Conservation (phyloP, 1,140 invertebrate genomes). For the Thaumetopoea pityocampa region DNA sequence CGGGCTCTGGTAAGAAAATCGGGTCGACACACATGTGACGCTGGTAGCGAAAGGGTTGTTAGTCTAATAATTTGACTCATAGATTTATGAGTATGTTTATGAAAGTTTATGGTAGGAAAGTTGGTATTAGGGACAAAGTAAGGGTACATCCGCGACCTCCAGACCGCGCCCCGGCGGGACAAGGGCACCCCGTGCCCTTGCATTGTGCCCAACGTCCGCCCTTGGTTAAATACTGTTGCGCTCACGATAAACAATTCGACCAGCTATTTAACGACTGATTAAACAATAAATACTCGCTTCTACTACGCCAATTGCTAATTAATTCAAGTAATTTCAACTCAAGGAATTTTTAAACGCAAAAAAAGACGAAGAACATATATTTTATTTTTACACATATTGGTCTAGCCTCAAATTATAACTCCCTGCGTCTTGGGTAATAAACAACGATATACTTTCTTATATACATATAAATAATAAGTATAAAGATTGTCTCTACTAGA, state of each 20-base stretch:
- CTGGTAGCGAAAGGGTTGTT: no score
- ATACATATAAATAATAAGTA: no score
- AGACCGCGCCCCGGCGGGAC: constrained; percentile 50
- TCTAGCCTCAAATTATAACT: no score
- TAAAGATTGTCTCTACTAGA: no score
- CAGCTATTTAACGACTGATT: constrained; percentile 8
- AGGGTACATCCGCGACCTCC: constrained; percentile 57
- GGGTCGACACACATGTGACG: no score
- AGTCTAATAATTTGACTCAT: constrained; percentile 9
- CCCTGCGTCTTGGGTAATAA: no score
- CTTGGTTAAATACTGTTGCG: constrained; percentile 28
- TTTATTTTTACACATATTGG: no score
- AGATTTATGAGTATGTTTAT: constrained; percentile 17
- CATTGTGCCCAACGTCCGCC: constrained; percentile 47
- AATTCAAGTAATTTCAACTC: no score
- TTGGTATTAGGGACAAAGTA: constrained; percentile 36
- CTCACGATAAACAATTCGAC: not conserved
- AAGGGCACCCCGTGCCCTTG: constrained; percentile 55
- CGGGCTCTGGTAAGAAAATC: no score
- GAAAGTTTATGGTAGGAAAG: constrained; percentile 22
- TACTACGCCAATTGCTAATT: not conserved
- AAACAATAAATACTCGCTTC: not conserved
- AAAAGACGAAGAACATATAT: no score
- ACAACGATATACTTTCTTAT: no score
- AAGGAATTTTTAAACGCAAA: no score